These are phyloP conservation scores for Mormyrus hasselquistii DNA, from an alignment of 2,797 vertebrate genomes.

Conservation along the genomic window DNA sequence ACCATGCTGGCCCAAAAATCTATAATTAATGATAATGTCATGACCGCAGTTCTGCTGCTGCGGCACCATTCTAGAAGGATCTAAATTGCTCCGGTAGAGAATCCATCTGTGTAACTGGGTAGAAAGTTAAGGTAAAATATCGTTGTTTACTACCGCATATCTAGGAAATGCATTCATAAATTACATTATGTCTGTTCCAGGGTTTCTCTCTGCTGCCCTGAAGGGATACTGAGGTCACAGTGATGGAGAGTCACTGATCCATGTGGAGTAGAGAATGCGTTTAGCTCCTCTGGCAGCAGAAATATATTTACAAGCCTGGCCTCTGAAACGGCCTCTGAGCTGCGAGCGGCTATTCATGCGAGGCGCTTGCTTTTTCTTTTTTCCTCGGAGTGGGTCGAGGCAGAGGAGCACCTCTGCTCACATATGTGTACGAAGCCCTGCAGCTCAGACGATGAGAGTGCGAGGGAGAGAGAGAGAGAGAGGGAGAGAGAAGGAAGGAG, in stretches of 20 bases:
- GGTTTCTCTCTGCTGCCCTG: not conserved
- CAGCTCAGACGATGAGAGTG: not conserved
- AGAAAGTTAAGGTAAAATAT: not conserved
- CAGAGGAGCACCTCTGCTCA: not conserved
- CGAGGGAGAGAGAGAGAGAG: not conserved
- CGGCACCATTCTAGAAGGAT: not conserved
- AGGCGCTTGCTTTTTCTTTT: not conserved
- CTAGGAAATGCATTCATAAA: not conserved
- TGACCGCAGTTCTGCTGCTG: not conserved
- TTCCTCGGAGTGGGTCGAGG: not conserved
- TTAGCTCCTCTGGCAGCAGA: not conserved
- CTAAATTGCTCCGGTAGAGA: not conserved
- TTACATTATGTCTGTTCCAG: not conserved
- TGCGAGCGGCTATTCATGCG: not conserved
- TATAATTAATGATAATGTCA: constrained; percentile 3
- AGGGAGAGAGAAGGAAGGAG: not conserved
- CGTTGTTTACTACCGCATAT: not conserved
- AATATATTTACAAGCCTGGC: constrained; percentile 7
- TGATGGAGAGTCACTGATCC: not conserved
- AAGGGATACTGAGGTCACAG: not conserved
- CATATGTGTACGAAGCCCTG: not conserved
- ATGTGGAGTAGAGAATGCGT: not conserved
- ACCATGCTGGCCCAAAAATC: not conserved
- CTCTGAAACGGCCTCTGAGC: not conserved
- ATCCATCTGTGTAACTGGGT: not conserved